Evolutionary conservation across 2,888 invertebrate species (phyloP).

Genomic region (Rhagonycha lutea): DNA sequence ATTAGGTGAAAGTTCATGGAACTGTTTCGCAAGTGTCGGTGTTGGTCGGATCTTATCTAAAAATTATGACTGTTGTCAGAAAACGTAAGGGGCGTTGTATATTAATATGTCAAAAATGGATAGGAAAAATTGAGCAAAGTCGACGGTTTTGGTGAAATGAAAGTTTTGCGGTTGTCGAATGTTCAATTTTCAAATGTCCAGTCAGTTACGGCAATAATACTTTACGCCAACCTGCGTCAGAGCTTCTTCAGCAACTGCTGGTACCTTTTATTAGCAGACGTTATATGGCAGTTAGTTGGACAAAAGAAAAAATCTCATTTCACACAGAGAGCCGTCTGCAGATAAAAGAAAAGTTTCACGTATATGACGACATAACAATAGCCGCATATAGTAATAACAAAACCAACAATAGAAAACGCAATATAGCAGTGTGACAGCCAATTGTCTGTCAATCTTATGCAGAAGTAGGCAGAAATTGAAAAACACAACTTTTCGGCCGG

Average conservation of each 20-base stretch:
- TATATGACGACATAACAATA: slow-evolving; percentile 51
- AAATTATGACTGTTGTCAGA: not conserved
- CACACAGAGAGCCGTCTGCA: slow-evolving; percentile 47
- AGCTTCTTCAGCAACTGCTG: slow-evolving; percentile 37
- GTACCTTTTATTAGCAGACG: slow-evolving; percentile 50
- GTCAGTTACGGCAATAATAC: slow-evolving; percentile 39
- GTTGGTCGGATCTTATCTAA: not conserved
- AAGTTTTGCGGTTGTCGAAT: slow-evolving; percentile 13
- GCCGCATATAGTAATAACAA: slow-evolving; percentile 46
- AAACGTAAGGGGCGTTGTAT: not conserved
- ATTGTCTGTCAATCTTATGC: slow-evolving; percentile 45
- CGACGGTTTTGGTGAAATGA: not conserved
- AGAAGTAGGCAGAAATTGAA: slow-evolving; percentile 45
- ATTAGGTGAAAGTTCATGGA: slow-evolving; percentile 1
- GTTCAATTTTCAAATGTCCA: slow-evolving; percentile 27
- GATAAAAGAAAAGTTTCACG: slow-evolving; percentile 52
- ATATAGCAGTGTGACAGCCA: slow-evolving; percentile 49
- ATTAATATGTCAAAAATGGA: not conserved
- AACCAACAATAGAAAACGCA: slow-evolving; percentile 50
- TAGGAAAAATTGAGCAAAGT: not conserved
- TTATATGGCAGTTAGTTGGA: slow-evolving; percentile 51
- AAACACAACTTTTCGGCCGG: slow-evolving; percentile 18
- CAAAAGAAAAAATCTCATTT: slow-evolving; percentile 53
- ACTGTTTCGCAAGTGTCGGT: not conserved
- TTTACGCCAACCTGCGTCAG: slow-evolving; percentile 44